These are phyloP conservation scores for Pemphigus obesinymphae DNA, from an alignment of 1,140 invertebrate species.

Conservation along the genomic window DNA sequence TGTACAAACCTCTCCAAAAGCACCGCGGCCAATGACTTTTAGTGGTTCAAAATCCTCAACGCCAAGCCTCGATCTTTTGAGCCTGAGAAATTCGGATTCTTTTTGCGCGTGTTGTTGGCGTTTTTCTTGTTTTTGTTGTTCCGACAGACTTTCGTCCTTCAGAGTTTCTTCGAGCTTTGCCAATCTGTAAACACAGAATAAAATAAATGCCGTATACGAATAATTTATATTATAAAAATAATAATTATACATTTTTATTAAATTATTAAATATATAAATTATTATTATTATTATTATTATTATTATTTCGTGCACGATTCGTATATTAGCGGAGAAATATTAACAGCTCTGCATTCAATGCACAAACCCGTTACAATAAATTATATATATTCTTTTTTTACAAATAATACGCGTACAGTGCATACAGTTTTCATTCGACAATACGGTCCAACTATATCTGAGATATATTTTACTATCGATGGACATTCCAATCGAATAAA, in stretches of 20 bases:
- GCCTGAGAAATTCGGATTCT: slow-evolving; percentile 94
- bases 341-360: not conserved
- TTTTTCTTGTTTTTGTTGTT: slow-evolving; percentile 80
- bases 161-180: slow-evolving; percentile 90
- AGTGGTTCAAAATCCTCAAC: slow-evolving; percentile 98
- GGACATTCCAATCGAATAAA: not conserved
- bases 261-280: not conserved
- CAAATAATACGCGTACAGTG: not conserved
- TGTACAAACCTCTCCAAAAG: slow-evolving; percentile 83
- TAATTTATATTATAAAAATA: no score
- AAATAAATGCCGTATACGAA: no score
- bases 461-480: not conserved
- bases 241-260: no score
- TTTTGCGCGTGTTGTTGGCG: slow-evolving; percentile 93
- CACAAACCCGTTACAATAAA: no score
- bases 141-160: slow-evolving; percentile 84
- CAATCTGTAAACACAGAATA: slow-evolving; percentile 59
- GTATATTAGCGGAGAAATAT: not conserved
- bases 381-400: not conserved
- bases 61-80: slow-evolving; percentile 91
- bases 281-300: not conserved
- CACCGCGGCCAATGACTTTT: slow-evolving; percentile 94
- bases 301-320: not conserved
- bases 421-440: not conserved
- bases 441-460: not conserved